Percentiles rank a stretch among this genome's conserved stretches.
Conservation (phyloP, 2,113 vertebrate genomes). For the Bufo gargarizans region DNA sequence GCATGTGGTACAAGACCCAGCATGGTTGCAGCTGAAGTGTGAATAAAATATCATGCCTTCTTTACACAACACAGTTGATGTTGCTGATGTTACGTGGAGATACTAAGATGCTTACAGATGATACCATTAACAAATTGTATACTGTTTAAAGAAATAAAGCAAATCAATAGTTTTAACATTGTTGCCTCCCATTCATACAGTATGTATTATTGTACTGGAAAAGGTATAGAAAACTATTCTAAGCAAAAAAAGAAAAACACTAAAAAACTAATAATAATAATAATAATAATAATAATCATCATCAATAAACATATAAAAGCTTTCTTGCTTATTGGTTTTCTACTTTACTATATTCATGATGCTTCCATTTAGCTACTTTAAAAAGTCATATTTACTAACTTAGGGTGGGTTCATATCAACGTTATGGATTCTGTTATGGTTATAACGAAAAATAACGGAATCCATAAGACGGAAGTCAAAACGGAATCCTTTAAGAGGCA, state of each 20-base stretch:
- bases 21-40: slow-evolving; percentile 1
- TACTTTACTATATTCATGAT: too few species aligned
- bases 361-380: too few species aligned
- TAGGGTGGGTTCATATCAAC: too few species aligned
- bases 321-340: too few species aligned
- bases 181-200: not conserved
- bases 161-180: slow-evolving; percentile 9
- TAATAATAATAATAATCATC: too few species aligned
- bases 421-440: too few species aligned
- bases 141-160: slow-evolving; percentile 1
- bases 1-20: slow-evolving; percentile 29
- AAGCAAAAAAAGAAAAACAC: not conserved
- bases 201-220: not conserved
- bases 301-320: too few species aligned
- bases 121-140: slow-evolving; percentile 3
- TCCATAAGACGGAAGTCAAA: too few species aligned
- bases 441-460: too few species aligned
- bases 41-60: slow-evolving; percentile 1
- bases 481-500: too few species aligned
- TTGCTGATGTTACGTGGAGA: not conserved
- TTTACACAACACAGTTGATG: not conserved
- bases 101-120: slow-evolving; percentile 9
- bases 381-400: too few species aligned
- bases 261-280: not conserved
- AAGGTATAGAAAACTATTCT: not conserved